Evolutionary conservation across 2,797 vertebrate genomes (phyloP).

Genomic region (Chrosomus eos): DNA sequence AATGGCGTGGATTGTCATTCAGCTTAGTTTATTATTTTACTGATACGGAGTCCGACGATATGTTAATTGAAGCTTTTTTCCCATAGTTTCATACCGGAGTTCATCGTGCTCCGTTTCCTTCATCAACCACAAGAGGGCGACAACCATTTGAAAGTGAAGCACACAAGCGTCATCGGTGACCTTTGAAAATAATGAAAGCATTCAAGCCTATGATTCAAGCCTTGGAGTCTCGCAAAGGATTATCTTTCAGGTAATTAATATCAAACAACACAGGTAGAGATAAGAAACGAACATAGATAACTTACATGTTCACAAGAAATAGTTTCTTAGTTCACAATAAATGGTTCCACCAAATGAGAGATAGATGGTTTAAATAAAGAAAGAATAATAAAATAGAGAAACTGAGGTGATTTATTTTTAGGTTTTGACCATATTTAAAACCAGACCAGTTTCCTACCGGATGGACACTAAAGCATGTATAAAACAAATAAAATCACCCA

Average conservation of each 20-base stretch:
- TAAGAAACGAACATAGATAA: neutral
- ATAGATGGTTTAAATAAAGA: neutral
- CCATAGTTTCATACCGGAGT: neutral
- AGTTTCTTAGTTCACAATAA: neutral
- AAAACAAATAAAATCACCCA: constrained; percentile 24
- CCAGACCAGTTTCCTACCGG: neutral
- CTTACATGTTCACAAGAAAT: neutral
- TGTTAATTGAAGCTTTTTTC: neutral
- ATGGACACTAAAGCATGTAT: constrained; percentile 13
- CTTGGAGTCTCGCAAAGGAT: neutral
- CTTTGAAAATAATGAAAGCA: constrained; percentile 3
- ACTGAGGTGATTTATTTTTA: constrained; percentile 3
- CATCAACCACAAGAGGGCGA: neutral
- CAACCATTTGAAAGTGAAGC: neutral
- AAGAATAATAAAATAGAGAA: neutral
- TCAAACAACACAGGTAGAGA: neutral
- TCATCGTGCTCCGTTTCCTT: neutral
- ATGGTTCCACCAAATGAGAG: neutral
- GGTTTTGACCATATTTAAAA: neutral
- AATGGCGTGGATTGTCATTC: too few relatives aligned
- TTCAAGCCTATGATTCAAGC: constrained; percentile 8
- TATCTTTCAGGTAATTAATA: neutral
- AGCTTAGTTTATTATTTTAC: too few relatives aligned
- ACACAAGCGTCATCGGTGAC: neutral
- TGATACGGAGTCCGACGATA: neutral